Conservation (phyloP, 2,113 vertebrate species). For the Sapajus apella region DNA sequence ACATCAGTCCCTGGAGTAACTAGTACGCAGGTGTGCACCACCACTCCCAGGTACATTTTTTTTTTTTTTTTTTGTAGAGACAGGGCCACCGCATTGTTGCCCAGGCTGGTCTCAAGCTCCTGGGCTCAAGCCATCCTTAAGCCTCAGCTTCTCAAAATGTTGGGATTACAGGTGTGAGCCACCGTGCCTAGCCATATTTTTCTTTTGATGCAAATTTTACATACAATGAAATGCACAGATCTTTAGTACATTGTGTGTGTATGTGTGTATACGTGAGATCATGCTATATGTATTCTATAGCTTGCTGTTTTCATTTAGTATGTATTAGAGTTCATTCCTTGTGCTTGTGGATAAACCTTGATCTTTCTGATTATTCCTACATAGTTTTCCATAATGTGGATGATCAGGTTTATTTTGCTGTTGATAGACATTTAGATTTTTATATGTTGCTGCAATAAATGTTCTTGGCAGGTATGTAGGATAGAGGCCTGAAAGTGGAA, state of each 20-base stretch:
- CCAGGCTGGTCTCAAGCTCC: not conserved
- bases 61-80: not conserved
- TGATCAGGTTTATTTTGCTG: not conserved
- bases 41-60: not conserved
- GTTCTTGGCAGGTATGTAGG: not conserved
- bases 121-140: not conserved
- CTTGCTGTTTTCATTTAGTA: not conserved
- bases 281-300: not conserved
- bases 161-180: too few species aligned
- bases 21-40: too few species aligned
- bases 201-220: not conserved
- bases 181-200: not conserved
- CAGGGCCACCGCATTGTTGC: not conserved
- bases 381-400: not conserved
- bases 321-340: not conserved
- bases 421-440: not conserved
- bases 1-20: too few species aligned
- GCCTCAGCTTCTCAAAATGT: too few species aligned
- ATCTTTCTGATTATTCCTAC: constrained; percentile 34
- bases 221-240: not conserved
- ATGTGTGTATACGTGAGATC: not conserved
- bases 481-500: not conserved
- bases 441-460: not conserved
- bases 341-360: not conserved
- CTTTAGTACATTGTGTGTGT: not conserved